A percentile compares a stretch with the other conserved stretches of the same genome.
Conservation (phyloP, 2,797 vertebrate genomes). For the Aeoliscus strigatus region DNA sequence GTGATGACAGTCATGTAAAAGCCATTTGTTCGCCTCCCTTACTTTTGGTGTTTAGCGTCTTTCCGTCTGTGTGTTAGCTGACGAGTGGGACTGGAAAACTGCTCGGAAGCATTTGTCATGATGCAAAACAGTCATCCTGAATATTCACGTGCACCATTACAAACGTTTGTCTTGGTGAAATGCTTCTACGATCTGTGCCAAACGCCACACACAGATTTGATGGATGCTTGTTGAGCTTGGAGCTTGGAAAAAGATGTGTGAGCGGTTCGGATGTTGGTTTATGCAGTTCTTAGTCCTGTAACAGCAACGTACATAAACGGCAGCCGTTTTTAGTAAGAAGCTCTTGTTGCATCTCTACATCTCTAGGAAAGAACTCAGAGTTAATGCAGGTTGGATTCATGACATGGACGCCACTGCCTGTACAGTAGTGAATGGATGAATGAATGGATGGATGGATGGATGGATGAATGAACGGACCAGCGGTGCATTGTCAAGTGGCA, state of each 20-base stretch:
- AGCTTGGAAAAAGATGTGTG: too few species aligned
- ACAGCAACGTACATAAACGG: too few species aligned
- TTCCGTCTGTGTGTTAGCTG: constrained; percentile 32
- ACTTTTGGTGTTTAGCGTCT: constrained; percentile 39
- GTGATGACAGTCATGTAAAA: constrained; percentile 51
- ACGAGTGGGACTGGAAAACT: constrained; percentile 30
- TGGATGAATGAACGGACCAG: constrained; percentile 41
- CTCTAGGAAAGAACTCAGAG: too few species aligned
- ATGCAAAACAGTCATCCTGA: constrained; percentile 4
- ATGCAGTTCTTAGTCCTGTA: too few species aligned
- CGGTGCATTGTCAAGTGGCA: constrained; percentile 48
- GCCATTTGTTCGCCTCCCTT: constrained; percentile 52
- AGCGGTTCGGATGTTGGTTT: too few species aligned
- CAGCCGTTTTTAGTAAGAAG: too few species aligned
- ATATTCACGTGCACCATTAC: neutral
- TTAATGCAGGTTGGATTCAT: constrained; percentile 25
- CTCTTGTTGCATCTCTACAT: too few species aligned
- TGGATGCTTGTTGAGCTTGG: neutral
- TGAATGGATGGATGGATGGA: constrained; percentile 51
- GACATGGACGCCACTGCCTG: constrained; percentile 14
- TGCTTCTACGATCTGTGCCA: constrained; percentile 4
- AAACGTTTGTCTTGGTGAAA: constrained; percentile 1
- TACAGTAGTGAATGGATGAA: constrained; percentile 3
- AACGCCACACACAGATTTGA: constrained; percentile 5
- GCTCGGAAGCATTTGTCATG: constrained; percentile 46